Conservation (phyloP, 1,140 invertebrate genomes). For the Mya arenaria region DNA sequence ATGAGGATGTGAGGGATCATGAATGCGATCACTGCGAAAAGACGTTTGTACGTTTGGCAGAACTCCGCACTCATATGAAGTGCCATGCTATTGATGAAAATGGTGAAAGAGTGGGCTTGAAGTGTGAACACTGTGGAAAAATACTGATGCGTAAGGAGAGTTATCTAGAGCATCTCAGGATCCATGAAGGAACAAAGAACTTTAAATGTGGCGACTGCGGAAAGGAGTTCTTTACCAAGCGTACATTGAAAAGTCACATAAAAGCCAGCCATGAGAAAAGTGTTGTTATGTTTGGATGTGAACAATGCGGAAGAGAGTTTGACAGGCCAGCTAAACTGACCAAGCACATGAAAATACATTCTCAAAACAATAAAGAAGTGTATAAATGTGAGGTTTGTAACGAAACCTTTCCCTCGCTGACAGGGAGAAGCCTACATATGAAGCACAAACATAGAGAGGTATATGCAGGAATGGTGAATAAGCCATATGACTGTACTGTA, state of each 20-base stretch:
- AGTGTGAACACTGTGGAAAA: neutral
- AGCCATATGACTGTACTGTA: neutral
- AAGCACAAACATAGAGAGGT: neutral
- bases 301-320: neutral
- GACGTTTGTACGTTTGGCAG: neutral
- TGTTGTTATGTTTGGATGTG: neutral
- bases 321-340: neutral
- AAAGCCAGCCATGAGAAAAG: neutral
- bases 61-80: neutral
- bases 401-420: neutral
- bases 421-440: neutral
- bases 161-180: neutral
- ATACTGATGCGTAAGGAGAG: neutral
- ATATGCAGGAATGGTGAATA: neutral
- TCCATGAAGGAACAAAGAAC: neutral
- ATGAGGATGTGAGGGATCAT: neutral
- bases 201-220: neutral
- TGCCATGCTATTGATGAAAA: neutral
- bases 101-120: neutral
- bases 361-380: neutral
- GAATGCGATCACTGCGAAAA: neutral
- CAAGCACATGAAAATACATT: neutral
- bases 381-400: neutral
- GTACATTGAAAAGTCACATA: neutral
- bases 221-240: neutral